phyloP scores from a whole-genome alignment of 2,797 vertebrate species.

The Brachymystax lenok region DNA sequence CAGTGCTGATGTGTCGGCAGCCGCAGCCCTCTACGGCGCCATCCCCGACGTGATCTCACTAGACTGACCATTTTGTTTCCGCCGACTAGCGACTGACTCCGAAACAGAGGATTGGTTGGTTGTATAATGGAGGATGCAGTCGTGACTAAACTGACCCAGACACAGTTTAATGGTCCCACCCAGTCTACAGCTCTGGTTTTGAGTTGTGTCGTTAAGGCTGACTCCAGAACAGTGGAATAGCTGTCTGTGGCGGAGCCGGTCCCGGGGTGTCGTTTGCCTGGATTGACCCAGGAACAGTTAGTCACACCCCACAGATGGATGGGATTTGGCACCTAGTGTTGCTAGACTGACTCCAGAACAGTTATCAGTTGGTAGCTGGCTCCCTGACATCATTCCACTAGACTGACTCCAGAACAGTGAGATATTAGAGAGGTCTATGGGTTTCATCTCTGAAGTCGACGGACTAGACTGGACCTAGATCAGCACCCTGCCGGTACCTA shows the following conservation, averaged over 20 bases:
- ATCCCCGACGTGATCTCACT: conserved; percentile 96
- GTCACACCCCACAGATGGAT: conserved; percentile 18
- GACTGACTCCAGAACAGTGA: conserved; percentile 30
- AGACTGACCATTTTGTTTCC: conserved; percentile 80
- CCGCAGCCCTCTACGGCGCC: conserved; percentile 91
- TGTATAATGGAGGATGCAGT: neutral
- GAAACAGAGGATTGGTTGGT: neutral
- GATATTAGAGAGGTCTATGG: conserved; percentile 29
- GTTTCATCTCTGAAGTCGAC: conserved; percentile 10
- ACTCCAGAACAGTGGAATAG: conserved; percentile 54
- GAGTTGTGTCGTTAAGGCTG: conserved; percentile 63
- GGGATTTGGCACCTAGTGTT: conserved; percentile 31
- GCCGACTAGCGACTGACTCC: neutral
- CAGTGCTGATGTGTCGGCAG: conserved; percentile 77
- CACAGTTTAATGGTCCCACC: neutral
- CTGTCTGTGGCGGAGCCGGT: conserved; percentile 8
- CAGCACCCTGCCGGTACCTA: conserved; percentile 61
- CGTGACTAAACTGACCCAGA: conserved; percentile 29
- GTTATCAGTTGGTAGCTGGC: no score
- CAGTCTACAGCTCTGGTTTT: conserved; percentile 7
- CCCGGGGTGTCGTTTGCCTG: conserved; percentile 14
- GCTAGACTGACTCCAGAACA: conserved; percentile 37
- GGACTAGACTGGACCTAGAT: conserved; percentile 17
- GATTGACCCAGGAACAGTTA: conserved; percentile 38
- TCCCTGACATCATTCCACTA: neutral